phyloP scores from a whole-genome alignment of 2,797 vertebrate species.

The Rhodeus uyekii region DNA sequence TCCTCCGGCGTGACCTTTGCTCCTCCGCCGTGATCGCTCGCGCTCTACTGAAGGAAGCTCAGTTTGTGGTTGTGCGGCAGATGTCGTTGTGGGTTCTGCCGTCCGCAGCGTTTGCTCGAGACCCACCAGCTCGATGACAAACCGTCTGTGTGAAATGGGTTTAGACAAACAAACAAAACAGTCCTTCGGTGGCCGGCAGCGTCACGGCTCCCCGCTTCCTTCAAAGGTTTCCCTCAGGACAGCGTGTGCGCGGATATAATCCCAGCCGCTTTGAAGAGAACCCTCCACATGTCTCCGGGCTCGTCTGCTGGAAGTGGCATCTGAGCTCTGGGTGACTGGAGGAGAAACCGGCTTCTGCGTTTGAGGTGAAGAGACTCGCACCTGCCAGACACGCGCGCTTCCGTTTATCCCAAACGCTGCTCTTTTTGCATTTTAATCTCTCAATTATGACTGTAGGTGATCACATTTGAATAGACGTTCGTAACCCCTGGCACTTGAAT shows the following conservation, averaged over 20 bases:
- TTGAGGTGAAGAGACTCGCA: constrained; percentile 46
- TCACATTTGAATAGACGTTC: constrained; percentile 47
- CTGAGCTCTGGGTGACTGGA: constrained; percentile 65
- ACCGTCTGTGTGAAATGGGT: constrained; percentile 73
- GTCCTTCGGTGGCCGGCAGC: constrained; percentile 69
- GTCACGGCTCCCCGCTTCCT: constrained; percentile 75
- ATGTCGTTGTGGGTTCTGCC: neutral
- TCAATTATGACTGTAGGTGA: constrained; percentile 60
- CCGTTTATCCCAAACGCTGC: constrained; percentile 33
- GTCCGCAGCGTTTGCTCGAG: constrained; percentile 46
- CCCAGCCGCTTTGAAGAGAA: constrained; percentile 78
- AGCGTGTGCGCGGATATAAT: constrained; percentile 73
- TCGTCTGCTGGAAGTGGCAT: constrained; percentile 69
- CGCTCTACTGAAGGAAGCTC: neutral
- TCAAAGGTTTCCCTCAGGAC: constrained; percentile 80
- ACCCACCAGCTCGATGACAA: constrained; percentile 62
- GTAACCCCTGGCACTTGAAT: constrained; percentile 54
- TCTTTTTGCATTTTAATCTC: constrained; percentile 56
- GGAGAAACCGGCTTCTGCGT: constrained; percentile 71
- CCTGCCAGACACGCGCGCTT: constrained; percentile 50
- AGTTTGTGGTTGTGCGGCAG: neutral
- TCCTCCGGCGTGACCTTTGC: too few relatives aligned
- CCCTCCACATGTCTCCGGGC: constrained; percentile 81
- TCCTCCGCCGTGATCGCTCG: too few relatives aligned
- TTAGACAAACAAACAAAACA: constrained; percentile 76